Evolutionary conservation across 1,140 invertebrate genomes (phyloP), one percentile per base, ranked within the genome.

Genomic region (Antheraea pernyi): DNA sequence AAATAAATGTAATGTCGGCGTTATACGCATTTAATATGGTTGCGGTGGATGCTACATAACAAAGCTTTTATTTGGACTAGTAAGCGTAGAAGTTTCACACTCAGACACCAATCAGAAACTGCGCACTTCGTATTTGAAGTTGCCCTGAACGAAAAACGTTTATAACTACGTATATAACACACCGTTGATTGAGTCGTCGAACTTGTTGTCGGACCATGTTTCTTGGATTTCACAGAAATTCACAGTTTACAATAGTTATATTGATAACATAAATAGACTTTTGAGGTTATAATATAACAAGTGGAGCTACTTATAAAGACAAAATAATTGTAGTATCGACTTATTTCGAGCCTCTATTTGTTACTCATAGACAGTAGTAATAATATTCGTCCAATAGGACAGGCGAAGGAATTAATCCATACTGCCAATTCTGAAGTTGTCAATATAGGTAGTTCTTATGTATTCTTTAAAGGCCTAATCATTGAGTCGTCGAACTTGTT

Each of bases 21-120:
- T 53, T 53, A 53, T 13, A 53, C 16, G 46, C 16, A 53, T 53
- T n/a, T 53, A 53, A 53, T 53, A 53, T 53, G 7, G 46, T 53
- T 53, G 46, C 46, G 46, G 46, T 9, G 16, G 10, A n/a, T 10
- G 16, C 46, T 67, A 67, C 65, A 67, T 37, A 59, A 67, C 48
- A 67, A 67, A n/a, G 65, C 65, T 67, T 67, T 67, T 67, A 67
- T 67, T 58, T 16, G 65, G 36, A 59, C 53, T 36, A 42, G 62
- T 46, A 46, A 46, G 46, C 42, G 58, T 19, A 18, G 53, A 70
- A 73, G 59, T 68, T 74, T 74, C 65, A 22, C 59, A 65, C 72
- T 67, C 69, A 60, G 39, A 59, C 48, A 64, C 61, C 72, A 74
- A 74, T 74, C 72, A 74, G 67, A 74, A 59, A 36, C 58, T 48